phyloP scores from a whole-genome alignment of 2,797 vertebrate genomes.

The Setipinna tenuifilis region DNA sequence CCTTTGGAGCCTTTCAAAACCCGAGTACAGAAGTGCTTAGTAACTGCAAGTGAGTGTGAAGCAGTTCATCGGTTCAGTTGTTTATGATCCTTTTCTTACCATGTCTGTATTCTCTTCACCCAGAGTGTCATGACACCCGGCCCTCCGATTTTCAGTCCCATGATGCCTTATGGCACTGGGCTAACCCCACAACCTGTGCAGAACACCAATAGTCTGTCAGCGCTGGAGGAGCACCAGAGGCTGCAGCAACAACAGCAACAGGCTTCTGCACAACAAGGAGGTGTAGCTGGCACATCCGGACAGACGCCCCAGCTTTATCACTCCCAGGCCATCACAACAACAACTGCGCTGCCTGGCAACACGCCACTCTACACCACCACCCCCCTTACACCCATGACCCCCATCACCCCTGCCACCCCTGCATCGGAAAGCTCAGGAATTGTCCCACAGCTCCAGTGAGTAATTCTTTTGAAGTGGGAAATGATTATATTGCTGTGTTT shows the following conservation, averaged over 20 bases:
- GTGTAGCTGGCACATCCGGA: constrained; percentile 82
- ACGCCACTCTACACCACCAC: constrained; percentile 85
- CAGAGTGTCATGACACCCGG: constrained; percentile 92
- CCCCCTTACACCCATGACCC: constrained; percentile 94
- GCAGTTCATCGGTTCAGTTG: neutral
- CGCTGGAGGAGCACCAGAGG: constrained; percentile 93
- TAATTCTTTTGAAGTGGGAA: constrained; percentile 42
- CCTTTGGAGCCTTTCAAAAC: neutral
- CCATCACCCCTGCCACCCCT: constrained; percentile 92
- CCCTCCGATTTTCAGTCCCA: constrained; percentile 93
- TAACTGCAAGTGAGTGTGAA: neutral
- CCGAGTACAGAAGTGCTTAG: neutral
- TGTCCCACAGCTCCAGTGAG: constrained; percentile 96
- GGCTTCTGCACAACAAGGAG: constrained; percentile 79
- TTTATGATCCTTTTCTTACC: neutral
- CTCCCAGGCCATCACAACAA: constrained; percentile 91
- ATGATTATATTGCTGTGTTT: neutral
- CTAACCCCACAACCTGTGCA: constrained; percentile 96
- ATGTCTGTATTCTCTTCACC: neutral
- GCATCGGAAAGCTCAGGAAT: constrained; percentile 98
- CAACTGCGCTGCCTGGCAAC: constrained; percentile 90
- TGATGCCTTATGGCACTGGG: constrained; percentile 98
- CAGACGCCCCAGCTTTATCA: constrained; percentile 96
- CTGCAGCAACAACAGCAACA: constrained; percentile 81
- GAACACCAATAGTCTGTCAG: constrained; percentile 90